Evolutionary conservation across 1,140 invertebrate species (phyloP).

Genomic region (Procambarus clarkii): DNA sequence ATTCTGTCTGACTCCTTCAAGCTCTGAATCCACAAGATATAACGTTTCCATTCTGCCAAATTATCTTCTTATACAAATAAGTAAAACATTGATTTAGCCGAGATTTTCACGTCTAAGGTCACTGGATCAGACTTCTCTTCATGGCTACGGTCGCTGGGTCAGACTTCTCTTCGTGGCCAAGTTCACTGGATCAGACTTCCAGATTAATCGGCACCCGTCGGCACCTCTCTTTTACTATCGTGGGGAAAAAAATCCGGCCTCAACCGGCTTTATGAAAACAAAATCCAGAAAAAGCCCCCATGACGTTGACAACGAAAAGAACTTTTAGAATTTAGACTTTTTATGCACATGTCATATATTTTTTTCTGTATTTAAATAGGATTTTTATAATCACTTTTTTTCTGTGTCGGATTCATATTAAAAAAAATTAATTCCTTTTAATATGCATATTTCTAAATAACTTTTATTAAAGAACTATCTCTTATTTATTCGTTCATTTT

Average conservation of each 20-base stretch:
- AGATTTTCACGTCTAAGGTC: too few relatives aligned
- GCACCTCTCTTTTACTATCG: not conserved
- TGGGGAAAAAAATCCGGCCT: not conserved
- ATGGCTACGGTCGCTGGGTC: not conserved
- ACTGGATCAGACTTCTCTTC: not conserved
- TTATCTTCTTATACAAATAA: too few relatives aligned
- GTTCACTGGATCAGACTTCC: not conserved
- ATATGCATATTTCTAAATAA: too few relatives aligned
- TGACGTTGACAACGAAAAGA: not conserved
- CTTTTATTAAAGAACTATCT: too few relatives aligned
- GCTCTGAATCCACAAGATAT: too few relatives aligned
- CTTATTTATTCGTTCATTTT: too few relatives aligned
- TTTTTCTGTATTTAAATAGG: too few relatives aligned
- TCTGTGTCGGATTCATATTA: too few relatives aligned
- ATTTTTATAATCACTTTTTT: not conserved
- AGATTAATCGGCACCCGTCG: not conserved
- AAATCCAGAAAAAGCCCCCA: not conserved
- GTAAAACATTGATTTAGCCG: too few relatives aligned
- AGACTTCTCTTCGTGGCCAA: not conserved
- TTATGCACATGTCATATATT: not conserved
- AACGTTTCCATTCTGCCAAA: too few relatives aligned
- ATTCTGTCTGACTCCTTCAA: too few relatives aligned
- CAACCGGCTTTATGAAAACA: not conserved
- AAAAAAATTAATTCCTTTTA: too few relatives aligned
- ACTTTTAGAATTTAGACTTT: not conserved